Percentiles rank a stretch among this genome's conserved stretches.
Conservation (phyloP, 2,888 invertebrate genomes). For the Meta bourneti region DNA sequence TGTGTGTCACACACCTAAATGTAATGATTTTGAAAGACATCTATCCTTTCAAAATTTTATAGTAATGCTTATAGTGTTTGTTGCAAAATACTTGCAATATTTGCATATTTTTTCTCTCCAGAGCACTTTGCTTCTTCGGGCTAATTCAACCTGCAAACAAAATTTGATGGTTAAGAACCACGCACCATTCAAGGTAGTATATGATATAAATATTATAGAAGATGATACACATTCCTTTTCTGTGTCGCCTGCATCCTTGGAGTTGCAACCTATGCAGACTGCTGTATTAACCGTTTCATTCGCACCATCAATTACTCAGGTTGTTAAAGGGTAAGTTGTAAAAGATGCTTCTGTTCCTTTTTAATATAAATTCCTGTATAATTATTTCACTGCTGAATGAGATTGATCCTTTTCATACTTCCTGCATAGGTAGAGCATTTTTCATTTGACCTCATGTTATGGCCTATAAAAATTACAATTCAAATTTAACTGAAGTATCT, state of each 20-base stretch:
- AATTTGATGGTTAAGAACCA: constrained; percentile 45
- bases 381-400: no score
- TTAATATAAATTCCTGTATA: no score
- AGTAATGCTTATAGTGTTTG: no score
- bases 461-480: no score
- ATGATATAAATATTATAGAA: constrained; percentile 60
- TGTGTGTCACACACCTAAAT: no score
- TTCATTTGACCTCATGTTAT: no score
- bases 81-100: neutral
- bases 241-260: constrained; percentile 35
- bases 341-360: neutral
- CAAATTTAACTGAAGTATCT: no score
- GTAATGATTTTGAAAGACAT: no score
- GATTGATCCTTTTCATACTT: no score
- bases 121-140: constrained; percentile 39
- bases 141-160: neutral
- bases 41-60: no score
- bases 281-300: constrained; percentile 39
- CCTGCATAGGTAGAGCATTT: no score
- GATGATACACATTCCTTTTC: constrained; percentile 46
- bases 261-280: constrained; percentile 45
- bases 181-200: constrained; percentile 33
- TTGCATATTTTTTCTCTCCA: neutral
- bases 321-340: constrained; percentile 39
- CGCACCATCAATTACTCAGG: constrained; percentile 1